A percentile compares a stretch with the other conserved stretches of the same genome.
These are phyloP conservation scores for Calephelis perditalis DNA, from an alignment of 2,888 invertebrate species.

Conservation along the genomic window DNA sequence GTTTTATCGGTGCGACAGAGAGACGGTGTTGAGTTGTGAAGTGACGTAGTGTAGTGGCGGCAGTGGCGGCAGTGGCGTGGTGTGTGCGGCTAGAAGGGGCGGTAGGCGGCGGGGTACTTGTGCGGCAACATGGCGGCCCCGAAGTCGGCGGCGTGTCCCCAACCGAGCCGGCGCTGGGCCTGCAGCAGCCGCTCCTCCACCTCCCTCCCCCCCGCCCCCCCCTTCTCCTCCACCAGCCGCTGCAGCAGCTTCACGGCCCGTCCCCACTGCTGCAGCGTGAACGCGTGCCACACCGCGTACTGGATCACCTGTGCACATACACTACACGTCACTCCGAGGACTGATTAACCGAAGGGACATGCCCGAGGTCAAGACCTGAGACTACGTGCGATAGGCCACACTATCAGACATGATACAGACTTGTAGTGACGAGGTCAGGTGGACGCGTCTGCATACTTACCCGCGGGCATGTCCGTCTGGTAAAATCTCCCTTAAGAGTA, in stretches of 20 bases:
- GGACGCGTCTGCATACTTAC: too few species aligned
- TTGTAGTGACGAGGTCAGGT: too few species aligned
- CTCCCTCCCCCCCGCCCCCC: slow-evolving; percentile 75
- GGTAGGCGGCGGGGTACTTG: slow-evolving; percentile 83
- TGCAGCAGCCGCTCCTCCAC: slow-evolving; percentile 83
- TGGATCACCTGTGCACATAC: slow-evolving; percentile 78
- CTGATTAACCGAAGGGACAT: not conserved
- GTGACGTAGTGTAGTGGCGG: too few species aligned
- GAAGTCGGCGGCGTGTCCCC: slow-evolving; percentile 81
- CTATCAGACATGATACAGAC: too few species aligned
- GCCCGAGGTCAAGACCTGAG: too few species aligned
- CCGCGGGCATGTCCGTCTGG: too few species aligned
- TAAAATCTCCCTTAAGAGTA: too few species aligned
- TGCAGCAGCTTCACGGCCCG: slow-evolving; percentile 86
- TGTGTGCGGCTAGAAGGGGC: slow-evolving; percentile 79
- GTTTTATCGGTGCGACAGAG: too few species aligned
- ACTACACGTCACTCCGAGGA: too few species aligned
- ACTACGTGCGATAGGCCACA: too few species aligned
- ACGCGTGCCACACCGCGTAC: slow-evolving; percentile 90
- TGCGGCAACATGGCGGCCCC: slow-evolving; percentile 78
- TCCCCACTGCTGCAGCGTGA: slow-evolving; percentile 87
- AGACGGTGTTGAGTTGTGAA: too few species aligned
- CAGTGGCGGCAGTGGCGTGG: not conserved
- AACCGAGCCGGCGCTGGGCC: slow-evolving; percentile 81
- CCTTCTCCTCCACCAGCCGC: slow-evolving; percentile 90